Evolutionary conservation across 2,888 invertebrate genomes (phyloP).

Genomic region (Pterostichus niger): DNA sequence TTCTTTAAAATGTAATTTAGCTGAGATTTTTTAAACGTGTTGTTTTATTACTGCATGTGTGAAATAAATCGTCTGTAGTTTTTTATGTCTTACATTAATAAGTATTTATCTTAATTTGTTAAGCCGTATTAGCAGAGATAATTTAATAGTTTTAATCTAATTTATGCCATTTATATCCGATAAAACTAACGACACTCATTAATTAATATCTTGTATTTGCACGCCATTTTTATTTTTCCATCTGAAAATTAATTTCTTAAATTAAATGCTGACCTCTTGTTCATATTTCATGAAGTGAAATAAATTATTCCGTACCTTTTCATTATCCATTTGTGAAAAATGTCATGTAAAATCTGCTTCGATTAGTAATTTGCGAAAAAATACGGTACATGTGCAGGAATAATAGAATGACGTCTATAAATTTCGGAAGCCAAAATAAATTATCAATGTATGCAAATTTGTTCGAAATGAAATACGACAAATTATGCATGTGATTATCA

Average conservation of each 20-base stretch:
- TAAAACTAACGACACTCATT: constrained; percentile 13
- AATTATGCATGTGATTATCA: constrained; percentile 62
- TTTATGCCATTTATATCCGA: constrained; percentile 32
- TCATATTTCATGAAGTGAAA: too few species aligned
- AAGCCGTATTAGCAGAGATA: constrained; percentile 40
- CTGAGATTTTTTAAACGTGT: constrained; percentile 8
- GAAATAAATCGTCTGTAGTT: constrained; percentile 27
- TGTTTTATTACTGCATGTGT: constrained; percentile 14
- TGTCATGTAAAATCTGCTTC: background rate
- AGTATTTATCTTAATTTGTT: constrained; percentile 66
- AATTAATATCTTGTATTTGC: constrained; percentile 28
- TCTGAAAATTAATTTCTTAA: background rate
- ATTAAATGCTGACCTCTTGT: background rate
- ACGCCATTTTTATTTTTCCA: background rate
- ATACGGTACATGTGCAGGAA: constrained; percentile 10
- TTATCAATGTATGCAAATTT: constrained; percentile 57
- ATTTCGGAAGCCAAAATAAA: constrained; percentile 48
- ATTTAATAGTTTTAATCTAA: constrained; percentile 49
- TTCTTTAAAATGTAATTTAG: constrained; percentile 59
- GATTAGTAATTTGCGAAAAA: constrained; percentile 14
- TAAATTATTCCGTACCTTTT: background rate
- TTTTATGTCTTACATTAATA: constrained; percentile 36
- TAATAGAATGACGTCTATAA: constrained; percentile 33
- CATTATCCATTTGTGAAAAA: constrained; percentile 15
- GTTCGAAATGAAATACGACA: constrained; percentile 57